Evolutionary conservation across 2,113 vertebrate species (phyloP), one percentile per base, ranked within the genome.

Genomic region (Chionodraco myersi): DNA sequence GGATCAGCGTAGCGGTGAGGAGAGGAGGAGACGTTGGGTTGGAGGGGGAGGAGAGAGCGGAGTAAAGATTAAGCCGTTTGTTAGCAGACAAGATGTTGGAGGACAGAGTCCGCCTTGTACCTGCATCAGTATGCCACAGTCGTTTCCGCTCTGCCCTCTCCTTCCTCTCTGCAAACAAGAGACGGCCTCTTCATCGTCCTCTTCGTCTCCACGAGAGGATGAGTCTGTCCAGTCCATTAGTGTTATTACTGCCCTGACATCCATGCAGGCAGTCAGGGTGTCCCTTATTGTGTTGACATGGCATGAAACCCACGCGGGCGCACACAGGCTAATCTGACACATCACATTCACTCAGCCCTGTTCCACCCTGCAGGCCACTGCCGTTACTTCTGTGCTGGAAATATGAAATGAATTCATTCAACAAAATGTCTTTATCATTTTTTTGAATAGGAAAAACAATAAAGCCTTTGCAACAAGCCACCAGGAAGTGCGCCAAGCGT

Each of bases 271-370:
- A 69, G 87, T 77, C 85, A 67, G 80, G 53, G 82, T 83, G 89
- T 89, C 85, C 67, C 80, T 61, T 63, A 48, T 72, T 79, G 77
- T 89, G 91, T 73, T 75, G 92, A 82, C 86, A 52, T 66, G 44
- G 84, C 88, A 76, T 89, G 89, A 89, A 92, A 92, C 75, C 64
- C 56, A 51, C 23, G 15, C 80, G 86, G 88, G 82, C 90, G 51
- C 67, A 49, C 89, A 45, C 83, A 18, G 79, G 71, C 88, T 85
- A 86, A 89, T 91, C 83, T 91, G 92, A 89, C 91, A 90, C 89
- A 92, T 92, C 87, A 85, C 69, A 89, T 91, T 89, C 84, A 71
- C 51, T 47, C 74, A 1, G 56, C n/a, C 71, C 66, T 71, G 5
- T 70, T 81, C 81, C 44, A 56, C 69, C 69, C 85, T 18, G 30